Conservation (phyloP, 2,797 vertebrate species). For the Rhinophrynus dorsalis region DNA sequence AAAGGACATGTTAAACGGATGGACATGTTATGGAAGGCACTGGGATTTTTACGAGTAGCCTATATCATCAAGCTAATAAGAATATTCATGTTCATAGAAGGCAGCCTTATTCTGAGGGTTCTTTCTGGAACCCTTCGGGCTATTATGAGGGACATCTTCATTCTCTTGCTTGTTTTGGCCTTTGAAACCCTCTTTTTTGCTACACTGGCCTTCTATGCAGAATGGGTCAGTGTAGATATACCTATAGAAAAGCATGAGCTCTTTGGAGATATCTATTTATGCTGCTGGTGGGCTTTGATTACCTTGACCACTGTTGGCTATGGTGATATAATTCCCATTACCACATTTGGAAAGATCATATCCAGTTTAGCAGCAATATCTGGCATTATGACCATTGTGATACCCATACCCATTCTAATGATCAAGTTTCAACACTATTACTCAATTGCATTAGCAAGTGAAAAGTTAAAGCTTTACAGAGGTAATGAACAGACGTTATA, state of each 20-base stretch:
- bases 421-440: slow-evolving; percentile 57
- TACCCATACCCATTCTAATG: slow-evolving; percentile 54
- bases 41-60: slow-evolving; percentile 39
- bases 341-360: slow-evolving; percentile 31
- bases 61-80: slow-evolving; percentile 56
- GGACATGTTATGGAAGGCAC: slow-evolving; percentile 20
- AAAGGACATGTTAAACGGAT: slow-evolving; percentile 19
- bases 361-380: slow-evolving; percentile 46
- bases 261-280: slow-evolving; percentile 45
- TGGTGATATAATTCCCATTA: slow-evolving; percentile 43
- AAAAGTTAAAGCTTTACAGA: slow-evolving; percentile 47
- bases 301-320: slow-evolving; percentile 56
- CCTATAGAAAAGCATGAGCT: neutral
- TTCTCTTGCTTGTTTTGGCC: slow-evolving; percentile 54
- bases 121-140: slow-evolving; percentile 52
- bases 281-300: slow-evolving; percentile 58
- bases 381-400: slow-evolving; percentile 47
- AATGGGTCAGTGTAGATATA: slow-evolving; percentile 44
- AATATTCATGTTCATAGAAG: slow-evolving; percentile 53
- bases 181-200: slow-evolving; percentile 58
- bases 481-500: neutral
- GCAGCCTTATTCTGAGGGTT: slow-evolving; percentile 46
- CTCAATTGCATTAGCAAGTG: slow-evolving; percentile 42
- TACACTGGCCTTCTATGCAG: slow-evolving; percentile 50
- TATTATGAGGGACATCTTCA: slow-evolving; percentile 52